A percentile compares a stretch with the other conserved stretches of the same genome.
Conservation (phyloP, 2,888 invertebrate species). For the Minunthozetes semirufus region DNA sequence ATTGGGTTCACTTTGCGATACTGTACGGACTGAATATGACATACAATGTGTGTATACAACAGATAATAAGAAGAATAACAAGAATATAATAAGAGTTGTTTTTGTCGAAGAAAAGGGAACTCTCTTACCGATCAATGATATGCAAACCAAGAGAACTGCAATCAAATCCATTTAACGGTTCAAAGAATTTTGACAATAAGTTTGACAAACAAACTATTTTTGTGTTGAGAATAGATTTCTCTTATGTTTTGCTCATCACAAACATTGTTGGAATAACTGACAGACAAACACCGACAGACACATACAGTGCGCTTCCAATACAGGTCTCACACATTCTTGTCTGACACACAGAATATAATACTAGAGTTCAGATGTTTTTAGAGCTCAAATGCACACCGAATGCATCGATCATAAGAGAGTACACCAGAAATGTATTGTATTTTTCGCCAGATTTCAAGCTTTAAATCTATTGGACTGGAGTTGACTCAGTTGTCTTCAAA, state of each 20-base stretch:
- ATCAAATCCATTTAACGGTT: constrained; percentile 8
- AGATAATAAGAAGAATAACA: constrained; percentile 6
- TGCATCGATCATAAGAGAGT: constrained; percentile 1
- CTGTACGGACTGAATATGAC: background rate
- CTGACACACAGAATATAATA: constrained; percentile 15
- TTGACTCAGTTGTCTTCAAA: constrained; percentile 7
- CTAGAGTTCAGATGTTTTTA: background rate
- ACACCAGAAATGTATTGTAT: background rate
- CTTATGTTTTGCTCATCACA: background rate
- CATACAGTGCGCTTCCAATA: background rate
- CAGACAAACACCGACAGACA: background rate
- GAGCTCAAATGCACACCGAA: constrained; percentile 1
- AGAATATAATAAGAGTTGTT: background rate
- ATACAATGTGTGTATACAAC: background rate
- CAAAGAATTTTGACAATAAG: background rate
- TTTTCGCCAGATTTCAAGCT: background rate
- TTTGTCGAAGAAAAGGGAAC: background rate
- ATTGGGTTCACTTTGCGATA: background rate
- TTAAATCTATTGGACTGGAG: background rate
- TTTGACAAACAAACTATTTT: background rate
- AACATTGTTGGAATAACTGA: background rate
- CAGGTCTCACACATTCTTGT: background rate
- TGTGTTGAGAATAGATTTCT: background rate
- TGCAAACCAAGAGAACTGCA: background rate
- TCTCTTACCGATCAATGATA: constrained; percentile 15